Conservation (phyloP, 2,113 vertebrate genomes). For the Calidris pygmaea region DNA sequence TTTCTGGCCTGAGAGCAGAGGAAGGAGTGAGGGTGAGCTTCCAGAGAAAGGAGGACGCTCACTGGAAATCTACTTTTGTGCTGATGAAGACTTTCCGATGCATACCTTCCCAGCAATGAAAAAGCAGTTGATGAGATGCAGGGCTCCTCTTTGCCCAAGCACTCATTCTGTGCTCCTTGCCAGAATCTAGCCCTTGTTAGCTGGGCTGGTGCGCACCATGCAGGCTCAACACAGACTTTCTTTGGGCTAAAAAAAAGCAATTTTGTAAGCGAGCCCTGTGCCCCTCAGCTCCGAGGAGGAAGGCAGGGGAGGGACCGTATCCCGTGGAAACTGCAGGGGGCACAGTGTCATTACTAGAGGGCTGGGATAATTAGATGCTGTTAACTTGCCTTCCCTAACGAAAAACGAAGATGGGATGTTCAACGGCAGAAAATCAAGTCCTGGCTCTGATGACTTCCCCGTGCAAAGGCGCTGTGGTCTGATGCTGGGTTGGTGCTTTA, state of each 20-base stretch:
- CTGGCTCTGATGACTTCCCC: fast-evolving
- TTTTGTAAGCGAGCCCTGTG: not conserved
- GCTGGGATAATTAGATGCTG: not conserved
- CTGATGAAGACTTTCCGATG: not conserved
- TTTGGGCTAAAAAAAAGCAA: not conserved
- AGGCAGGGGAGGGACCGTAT: constrained; percentile 15
- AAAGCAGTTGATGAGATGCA: not conserved
- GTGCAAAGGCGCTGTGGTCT: fast-evolving
- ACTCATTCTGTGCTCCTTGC: not conserved
- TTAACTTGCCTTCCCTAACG: not conserved
- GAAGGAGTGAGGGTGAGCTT: not conserved
- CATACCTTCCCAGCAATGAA: not conserved
- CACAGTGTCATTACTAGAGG: constrained; percentile 62
- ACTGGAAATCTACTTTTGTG: not conserved
- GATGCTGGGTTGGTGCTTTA: not conserved
- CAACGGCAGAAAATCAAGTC: not conserved
- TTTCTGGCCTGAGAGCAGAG: not conserved
- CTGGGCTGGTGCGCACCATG: not conserved
- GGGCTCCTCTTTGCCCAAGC: not conserved
- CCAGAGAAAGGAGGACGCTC: not conserved
- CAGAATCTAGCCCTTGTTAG: not conserved
- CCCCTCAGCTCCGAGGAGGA: not conserved
- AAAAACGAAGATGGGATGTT: not conserved
- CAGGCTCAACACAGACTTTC: not conserved
- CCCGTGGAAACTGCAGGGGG: constrained; percentile 64